These are phyloP conservation scores for Drosophila parvula DNA, from an alignment of 1,140 invertebrate genomes.

Conservation along the genomic window DNA sequence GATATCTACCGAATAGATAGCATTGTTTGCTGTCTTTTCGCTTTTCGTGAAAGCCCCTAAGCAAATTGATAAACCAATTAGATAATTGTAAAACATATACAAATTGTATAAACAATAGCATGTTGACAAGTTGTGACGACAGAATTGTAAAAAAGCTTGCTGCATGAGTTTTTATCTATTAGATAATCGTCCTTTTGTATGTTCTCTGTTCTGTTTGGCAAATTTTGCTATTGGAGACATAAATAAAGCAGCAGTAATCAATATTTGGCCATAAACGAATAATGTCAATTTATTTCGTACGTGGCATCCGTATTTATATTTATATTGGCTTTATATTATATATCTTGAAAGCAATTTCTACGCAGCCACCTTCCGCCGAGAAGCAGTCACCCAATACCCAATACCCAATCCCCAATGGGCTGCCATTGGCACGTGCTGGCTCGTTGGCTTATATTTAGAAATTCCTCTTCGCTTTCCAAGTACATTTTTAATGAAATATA, in stretches of 20 bases:
- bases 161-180: neutral
- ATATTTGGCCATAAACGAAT: slow-evolving; percentile 12
- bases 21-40: slow-evolving; percentile 7
- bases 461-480: slow-evolving; percentile 1
- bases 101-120: neutral
- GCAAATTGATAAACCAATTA: slow-evolving; percentile 10
- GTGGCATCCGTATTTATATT: slow-evolving; percentile 15
- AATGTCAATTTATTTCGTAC: slow-evolving; percentile 14
- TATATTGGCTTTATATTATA: slow-evolving; percentile 2
- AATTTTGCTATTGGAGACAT: neutral
- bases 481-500: slow-evolving; percentile 14
- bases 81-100: neutral
- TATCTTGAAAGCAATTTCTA: neutral
- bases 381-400: neutral
- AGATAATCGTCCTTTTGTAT: neutral
- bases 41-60: neutral
- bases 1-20: slow-evolving; percentile 3
- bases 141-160: neutral
- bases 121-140: no score
- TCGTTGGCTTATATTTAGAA: slow-evolving; percentile 16
- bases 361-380: neutral
- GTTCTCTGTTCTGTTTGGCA: neutral
- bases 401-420: neutral
- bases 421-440: slow-evolving; percentile 2
- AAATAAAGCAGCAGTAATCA: slow-evolving; percentile 11